Percentiles rank a stretch among this genome's conserved stretches.
Evolutionary conservation across 1,140 invertebrate genomes (phyloP).

Genomic region (Drosophila truncata): DNA sequence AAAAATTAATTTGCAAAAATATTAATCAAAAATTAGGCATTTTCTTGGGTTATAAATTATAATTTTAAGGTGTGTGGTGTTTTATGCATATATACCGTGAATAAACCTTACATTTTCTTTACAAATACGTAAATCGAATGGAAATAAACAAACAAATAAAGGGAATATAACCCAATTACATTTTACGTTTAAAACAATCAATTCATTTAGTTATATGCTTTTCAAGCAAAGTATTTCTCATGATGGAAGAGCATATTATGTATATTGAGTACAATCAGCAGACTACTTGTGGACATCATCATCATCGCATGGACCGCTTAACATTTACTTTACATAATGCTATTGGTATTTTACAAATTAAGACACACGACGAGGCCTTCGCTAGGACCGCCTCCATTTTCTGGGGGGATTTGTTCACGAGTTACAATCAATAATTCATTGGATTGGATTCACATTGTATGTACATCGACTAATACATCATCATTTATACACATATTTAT

Average conservation of each 20-base stretch:
- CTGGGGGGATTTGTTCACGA: conserved; percentile 46
- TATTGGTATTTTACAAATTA: conserved; percentile 41
- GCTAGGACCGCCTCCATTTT: conserved; percentile 11
- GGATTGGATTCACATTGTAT: conserved; percentile 51
- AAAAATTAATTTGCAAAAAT: conserved; percentile 78
- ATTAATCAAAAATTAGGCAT: conserved; percentile 49
- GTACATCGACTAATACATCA: conserved; percentile 65
- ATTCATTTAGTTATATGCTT: conserved; percentile 31
- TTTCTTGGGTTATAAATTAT: conserved; percentile 32
- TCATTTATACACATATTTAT: conserved; percentile 51
- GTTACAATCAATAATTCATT: conserved; percentile 46
- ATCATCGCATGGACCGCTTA: conserved; percentile 34
- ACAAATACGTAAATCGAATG: conserved; percentile 33
- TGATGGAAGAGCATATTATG: conserved; percentile 19
- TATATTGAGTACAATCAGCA: conserved; percentile 25
- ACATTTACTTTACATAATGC: conserved; percentile 43
- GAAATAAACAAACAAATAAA: conserved; percentile 25
- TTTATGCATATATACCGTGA: conserved; percentile 35
- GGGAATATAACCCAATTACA: conserved; percentile 27
- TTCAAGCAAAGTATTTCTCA: conserved; percentile 22
- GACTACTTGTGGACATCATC: conserved; percentile 30
- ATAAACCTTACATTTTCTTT: conserved; percentile 29
- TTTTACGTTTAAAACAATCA: conserved; percentile 30
- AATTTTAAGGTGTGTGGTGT: conserved; percentile 22
- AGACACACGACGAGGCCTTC: conserved; percentile 25